These are phyloP conservation scores for Xyrichtys novacula DNA, from an alignment of 2,797 vertebrate species.

Conservation along the genomic window DNA sequence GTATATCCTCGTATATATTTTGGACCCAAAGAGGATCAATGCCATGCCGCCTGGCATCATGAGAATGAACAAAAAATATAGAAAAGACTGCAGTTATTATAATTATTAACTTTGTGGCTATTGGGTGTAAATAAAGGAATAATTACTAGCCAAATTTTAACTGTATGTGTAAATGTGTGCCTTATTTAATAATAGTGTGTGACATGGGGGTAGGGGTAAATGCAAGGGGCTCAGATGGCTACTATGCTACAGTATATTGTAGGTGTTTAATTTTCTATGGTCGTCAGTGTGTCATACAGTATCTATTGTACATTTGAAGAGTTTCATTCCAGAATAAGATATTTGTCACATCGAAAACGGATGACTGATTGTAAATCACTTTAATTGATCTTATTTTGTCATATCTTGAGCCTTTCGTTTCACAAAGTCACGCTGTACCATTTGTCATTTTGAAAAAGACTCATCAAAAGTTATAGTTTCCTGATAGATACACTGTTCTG, in stretches of 20 bases:
- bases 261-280: slow-evolving; percentile 80
- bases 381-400: slow-evolving; percentile 40
- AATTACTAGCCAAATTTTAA: slow-evolving; percentile 90
- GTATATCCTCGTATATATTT: slow-evolving; percentile 27
- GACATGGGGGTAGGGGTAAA: slow-evolving; percentile 71
- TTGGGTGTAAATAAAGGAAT: slow-evolving; percentile 90
- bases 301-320: slow-evolving; percentile 80
- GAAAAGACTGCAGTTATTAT: slow-evolving; percentile 75
- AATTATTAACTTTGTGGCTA: slow-evolving; percentile 84
- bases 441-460: slow-evolving; percentile 19
- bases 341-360: slow-evolving; percentile 39
- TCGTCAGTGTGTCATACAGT: slow-evolving; percentile 77
- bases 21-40: slow-evolving; percentile 65
- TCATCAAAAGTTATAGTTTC: slow-evolving; percentile 5
- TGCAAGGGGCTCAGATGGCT: slow-evolving; percentile 73
- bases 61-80: slow-evolving; percentile 60
- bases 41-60: slow-evolving; percentile 37
- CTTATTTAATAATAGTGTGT: slow-evolving; percentile 91
- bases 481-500: slow-evolving; percentile 54
- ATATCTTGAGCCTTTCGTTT: slow-evolving; percentile 27
- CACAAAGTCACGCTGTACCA: slow-evolving; percentile 41
- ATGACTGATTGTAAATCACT: slow-evolving; percentile 49
- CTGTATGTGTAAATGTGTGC: slow-evolving; percentile 92
- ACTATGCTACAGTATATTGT: slow-evolving; percentile 78
- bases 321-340: slow-evolving; percentile 76